phyloP scores from a whole-genome alignment of 2,888 invertebrate genomes.

The Malachius bipustulatus region DNA sequence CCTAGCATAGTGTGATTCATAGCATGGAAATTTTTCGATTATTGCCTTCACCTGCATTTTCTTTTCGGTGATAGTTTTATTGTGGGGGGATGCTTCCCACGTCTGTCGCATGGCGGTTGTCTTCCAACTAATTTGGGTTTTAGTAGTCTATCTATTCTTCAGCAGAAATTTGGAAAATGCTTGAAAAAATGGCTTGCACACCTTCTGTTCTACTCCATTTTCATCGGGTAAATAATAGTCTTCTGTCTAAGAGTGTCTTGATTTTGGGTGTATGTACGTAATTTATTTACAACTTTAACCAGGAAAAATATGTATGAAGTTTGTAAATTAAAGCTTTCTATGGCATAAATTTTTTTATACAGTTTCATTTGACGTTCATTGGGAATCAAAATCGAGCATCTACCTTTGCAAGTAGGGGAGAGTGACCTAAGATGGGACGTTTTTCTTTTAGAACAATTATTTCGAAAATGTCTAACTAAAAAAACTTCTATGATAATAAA shows the following conservation, averaged over 20 bases:
- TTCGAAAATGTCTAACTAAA: no score
- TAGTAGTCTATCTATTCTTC: no score
- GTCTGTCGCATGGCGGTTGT: neutral
- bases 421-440: no score
- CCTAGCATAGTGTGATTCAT: constrained; percentile 9
- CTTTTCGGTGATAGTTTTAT: constrained; percentile 7
- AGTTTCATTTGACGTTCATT: constrained; percentile 7
- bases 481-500: no score
- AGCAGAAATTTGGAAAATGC: no score
- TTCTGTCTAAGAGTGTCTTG: constrained; percentile 4
- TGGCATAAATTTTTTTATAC: constrained; percentile 7
- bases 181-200: constrained; percentile 9
- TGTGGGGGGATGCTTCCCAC: neutral
- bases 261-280: constrained; percentile 7
- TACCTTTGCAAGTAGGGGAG: no score
- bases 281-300: constrained; percentile 8
- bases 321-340: constrained; percentile 5
- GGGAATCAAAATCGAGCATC: neutral
- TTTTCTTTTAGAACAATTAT: no score
- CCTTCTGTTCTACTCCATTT: constrained; percentile 8
- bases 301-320: constrained; percentile 6
- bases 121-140: neutral
- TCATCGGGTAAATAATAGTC: constrained; percentile 8
- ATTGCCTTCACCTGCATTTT: constrained; percentile 9
- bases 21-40: constrained; percentile 9